Evolutionary conservation across 2,888 invertebrate species (phyloP), one percentile per base, ranked within the genome.

Genomic region (Therioaphis trifolii): DNA sequence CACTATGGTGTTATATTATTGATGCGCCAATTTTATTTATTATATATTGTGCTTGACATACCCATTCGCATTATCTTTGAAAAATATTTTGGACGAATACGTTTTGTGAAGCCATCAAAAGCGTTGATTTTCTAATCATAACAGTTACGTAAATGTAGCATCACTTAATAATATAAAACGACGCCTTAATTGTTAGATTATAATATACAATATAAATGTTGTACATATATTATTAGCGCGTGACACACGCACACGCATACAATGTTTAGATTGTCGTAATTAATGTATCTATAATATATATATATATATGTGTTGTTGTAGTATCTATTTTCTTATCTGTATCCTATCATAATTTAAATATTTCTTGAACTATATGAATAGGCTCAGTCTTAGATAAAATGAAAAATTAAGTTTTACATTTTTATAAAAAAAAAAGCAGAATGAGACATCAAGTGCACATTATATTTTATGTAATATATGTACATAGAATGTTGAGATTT

Each of bases 51-150:
- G 15, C 14, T 61, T 5, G 27, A 14, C 15, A 61, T 14, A 27
- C 61, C 61, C 29, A 40, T 40, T 18, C 27, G 7, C 21, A 7
- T 40, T 2, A n/a, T n/a, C 12, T 55, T 40, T 24, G 27, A 46
- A 49, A 68, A 71, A n/a, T 29, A 49, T n/a, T 49, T 18, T 24
- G 11, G 40, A 43, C 15, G 2, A 55, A 21, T 72, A 49, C 27
- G 2, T 72, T 29, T 29, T 12, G 11, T 71, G 46, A 69, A 71
- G 46, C 5, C n/a, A 49, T 52, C 14, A 49, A 24, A 29, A 49
- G 27, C n/a, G 72, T 52, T 12, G 29, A 52, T 52, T 72, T 71
- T 49, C 7, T 21, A 43, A 72, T n/a, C 71, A 15, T 55, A 9
- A 21, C 2, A 55, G 55, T 5, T 9, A n/a, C n/a, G 21, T 18